phyloP scores from a whole-genome alignment of 2,888 invertebrate species.

The Rhagonycha fulva region DNA sequence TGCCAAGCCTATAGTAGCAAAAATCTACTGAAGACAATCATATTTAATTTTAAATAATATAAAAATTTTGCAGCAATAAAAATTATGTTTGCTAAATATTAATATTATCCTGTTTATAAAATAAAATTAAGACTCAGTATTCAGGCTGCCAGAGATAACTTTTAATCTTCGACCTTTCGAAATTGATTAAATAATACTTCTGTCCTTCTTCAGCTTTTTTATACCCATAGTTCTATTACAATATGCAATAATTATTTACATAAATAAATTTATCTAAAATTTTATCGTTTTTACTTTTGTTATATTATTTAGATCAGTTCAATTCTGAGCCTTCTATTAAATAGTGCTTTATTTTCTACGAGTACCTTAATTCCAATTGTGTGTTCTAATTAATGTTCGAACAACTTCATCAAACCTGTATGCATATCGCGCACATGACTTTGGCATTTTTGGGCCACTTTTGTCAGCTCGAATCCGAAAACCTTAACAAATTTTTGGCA shows the following conservation, averaged over 20 bases:
- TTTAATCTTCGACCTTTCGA: slow-evolving; percentile 16
- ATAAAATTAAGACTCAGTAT: neutral
- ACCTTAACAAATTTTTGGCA: neutral
- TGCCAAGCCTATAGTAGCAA: too few species aligned
- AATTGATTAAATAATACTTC: slow-evolving; percentile 3
- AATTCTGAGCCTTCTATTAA: slow-evolving; percentile 3
- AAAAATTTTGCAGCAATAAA: neutral
- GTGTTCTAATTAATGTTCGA: slow-evolving; percentile 3
- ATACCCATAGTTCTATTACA: neutral
- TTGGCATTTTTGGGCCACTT: slow-evolving; percentile 3
- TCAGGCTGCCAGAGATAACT: slow-evolving; percentile 14
- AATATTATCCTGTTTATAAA: neutral
- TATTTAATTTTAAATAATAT: neutral
- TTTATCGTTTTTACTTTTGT: slow-evolving; percentile 4
- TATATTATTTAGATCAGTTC: slow-evolving; percentile 10
- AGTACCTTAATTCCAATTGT: neutral
- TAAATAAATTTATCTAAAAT: neutral
- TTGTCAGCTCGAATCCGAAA: neutral
- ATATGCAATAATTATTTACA: slow-evolving; percentile 11
- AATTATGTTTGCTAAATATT: neutral
- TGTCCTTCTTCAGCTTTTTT: neutral
- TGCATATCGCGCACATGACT: neutral
- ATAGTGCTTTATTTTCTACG: neutral
- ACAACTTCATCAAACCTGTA: slow-evolving; percentile 5
- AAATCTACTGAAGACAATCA: too few species aligned